Conservation (phyloP, 2,797 vertebrate species). For the Aulostomus chinensis region DNA sequence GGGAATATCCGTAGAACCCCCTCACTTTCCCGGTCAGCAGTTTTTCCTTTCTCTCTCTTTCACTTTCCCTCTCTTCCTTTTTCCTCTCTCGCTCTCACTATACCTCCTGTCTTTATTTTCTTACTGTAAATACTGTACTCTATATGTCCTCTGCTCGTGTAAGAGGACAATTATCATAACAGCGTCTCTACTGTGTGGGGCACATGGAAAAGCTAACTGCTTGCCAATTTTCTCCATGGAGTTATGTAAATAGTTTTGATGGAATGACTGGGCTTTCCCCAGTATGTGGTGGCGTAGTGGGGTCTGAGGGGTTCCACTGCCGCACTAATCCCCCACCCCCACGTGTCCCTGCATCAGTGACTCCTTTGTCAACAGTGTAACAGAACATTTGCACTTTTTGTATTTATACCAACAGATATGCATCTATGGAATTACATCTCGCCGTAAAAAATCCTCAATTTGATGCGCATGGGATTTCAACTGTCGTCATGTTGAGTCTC, state of each 20-base stretch:
- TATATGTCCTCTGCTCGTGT: constrained; percentile 63
- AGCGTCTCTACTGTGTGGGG: constrained; percentile 68
- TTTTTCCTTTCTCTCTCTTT: constrained; percentile 51
- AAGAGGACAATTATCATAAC: constrained; percentile 72
- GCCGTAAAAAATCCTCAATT: constrained; percentile 15
- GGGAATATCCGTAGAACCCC: constrained; percentile 69
- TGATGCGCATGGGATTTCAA: constrained; percentile 2
- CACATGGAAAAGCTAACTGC: constrained; percentile 74
- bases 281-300: constrained; percentile 34
- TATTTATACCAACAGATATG: constrained; percentile 9
- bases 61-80: constrained; percentile 24
- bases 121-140: constrained; percentile 66
- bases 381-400: constrained; percentile 5
- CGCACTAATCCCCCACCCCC: constrained; percentile 12
- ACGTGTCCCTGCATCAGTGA: constrained; percentile 28
- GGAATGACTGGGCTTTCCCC: constrained; percentile 73
- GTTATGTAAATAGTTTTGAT: constrained; percentile 75
- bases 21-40: constrained; percentile 69
- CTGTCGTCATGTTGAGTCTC: constrained; percentile 16
- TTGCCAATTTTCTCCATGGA: constrained; percentile 70
- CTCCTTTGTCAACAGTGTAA: constrained; percentile 37
- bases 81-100: constrained; percentile 30
- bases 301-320: constrained; percentile 59
- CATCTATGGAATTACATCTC: constrained; percentile 19
- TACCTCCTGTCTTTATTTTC: constrained; percentile 64